A percentile compares a stretch with the other conserved stretches of the same genome.
These are phyloP conservation scores for Podarcis raffonei DNA, from an alignment of 2,113 vertebrate genomes.

Conservation along the genomic window DNA sequence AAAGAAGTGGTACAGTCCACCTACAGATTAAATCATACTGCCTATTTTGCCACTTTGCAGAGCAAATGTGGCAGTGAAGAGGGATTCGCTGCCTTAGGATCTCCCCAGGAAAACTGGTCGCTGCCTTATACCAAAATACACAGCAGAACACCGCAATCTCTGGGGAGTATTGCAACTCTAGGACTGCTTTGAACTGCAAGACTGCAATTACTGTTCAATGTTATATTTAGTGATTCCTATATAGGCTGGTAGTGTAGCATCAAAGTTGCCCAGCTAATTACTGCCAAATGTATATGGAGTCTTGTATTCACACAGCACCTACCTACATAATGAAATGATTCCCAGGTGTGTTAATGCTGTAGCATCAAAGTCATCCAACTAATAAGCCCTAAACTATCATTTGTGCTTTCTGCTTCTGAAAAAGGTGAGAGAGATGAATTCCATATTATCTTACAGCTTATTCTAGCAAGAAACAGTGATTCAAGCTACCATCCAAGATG, in stretches of 20 bases:
- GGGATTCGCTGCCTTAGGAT: not conserved
- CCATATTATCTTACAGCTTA: not conserved
- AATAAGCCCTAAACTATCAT: not conserved
- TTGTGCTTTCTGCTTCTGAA: not conserved
- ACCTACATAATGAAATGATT: not conserved
- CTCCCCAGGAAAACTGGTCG: not conserved
- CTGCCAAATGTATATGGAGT: too few species aligned
- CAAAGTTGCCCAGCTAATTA: too few species aligned
- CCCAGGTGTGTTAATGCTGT: not conserved
- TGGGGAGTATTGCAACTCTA: not conserved
- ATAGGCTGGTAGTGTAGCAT: too few species aligned
- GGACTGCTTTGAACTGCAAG: not conserved
- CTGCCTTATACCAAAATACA: not conserved
- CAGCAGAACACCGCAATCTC: not conserved
- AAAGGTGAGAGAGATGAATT: not conserved
- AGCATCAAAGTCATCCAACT: not conserved
- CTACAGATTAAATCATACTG: not conserved
- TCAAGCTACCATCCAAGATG: not conserved
- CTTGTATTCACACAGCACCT: not conserved
- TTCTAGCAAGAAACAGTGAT: not conserved
- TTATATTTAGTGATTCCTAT: not conserved
- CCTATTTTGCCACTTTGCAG: not conserved
- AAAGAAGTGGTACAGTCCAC: not conserved
- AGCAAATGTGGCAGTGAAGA: not conserved
- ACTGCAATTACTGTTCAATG: not conserved